A percentile compares a stretch with the other conserved stretches of the same genome.
Conservation (phyloP, 2,797 vertebrate genomes). For the Cuniculus paca region DNA sequence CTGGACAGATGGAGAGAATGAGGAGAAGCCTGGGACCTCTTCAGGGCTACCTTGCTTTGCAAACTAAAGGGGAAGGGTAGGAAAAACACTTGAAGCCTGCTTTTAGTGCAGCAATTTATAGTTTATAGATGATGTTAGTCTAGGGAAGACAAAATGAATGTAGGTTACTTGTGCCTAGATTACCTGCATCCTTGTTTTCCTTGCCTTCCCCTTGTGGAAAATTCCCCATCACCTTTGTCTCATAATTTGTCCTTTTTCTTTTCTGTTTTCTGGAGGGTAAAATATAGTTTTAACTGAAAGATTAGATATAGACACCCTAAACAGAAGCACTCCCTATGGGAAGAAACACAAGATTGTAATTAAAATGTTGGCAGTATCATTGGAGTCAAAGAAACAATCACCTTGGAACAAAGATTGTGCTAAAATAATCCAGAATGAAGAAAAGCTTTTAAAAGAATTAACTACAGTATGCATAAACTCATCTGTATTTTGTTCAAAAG, state of each 20-base stretch:
- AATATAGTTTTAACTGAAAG: conserved; percentile 43
- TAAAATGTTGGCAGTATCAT: conserved; percentile 51
- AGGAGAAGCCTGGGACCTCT: neutral
- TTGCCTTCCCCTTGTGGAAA: neutral
- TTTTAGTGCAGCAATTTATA: neutral
- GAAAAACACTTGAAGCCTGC: neutral
- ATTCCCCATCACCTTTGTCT: neutral
- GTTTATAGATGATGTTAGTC: neutral
- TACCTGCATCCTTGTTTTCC: neutral
- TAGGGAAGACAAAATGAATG: neutral
- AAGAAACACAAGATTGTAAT: conserved; percentile 55
- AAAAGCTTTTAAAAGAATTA: conserved; percentile 43
- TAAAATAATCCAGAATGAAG: conserved; percentile 64
- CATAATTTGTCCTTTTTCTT: conserved; percentile 25
- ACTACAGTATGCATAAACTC: neutral
- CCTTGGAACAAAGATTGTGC: conserved; percentile 40
- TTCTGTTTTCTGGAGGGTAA: conserved; percentile 42
- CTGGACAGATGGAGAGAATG: neutral
- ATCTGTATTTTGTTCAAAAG: conserved; percentile 26
- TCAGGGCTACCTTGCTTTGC: neutral
- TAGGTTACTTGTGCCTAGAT: neutral
- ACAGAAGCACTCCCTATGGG: conserved; percentile 46
- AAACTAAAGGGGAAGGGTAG: neutral
- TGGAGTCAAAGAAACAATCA: conserved; percentile 59
- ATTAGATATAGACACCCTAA: conserved; percentile 55